These are phyloP conservation scores for Sturnira hondurensis DNA, from an alignment of 2,113 vertebrate species.

Conservation along the genomic window DNA sequence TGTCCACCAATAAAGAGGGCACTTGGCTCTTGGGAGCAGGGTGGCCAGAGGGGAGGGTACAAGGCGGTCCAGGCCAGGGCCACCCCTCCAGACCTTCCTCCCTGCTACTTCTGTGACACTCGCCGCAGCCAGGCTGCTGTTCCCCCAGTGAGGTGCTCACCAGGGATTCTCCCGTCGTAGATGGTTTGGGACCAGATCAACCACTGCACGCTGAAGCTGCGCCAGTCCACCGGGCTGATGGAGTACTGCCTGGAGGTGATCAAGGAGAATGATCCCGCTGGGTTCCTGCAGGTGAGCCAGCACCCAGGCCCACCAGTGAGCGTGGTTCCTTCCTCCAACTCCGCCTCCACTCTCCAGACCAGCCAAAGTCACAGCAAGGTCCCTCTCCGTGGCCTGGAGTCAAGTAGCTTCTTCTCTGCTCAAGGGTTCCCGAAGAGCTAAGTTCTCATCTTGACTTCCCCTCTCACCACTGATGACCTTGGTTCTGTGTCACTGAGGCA, in stretches of 20 bases:
- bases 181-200: conserved; percentile 99
- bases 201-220: conserved; percentile 96
- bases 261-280: conserved; percentile 96
- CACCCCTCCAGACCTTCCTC: neutral
- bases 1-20: neutral
- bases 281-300: conserved; percentile 93
- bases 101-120: neutral
- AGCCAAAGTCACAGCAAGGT: neutral
- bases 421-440: neutral
- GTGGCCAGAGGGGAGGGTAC: fast-evolving
- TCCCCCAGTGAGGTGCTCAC: neutral
- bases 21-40: neutral
- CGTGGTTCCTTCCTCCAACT: neutral
- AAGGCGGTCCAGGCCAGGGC: fast-evolving
- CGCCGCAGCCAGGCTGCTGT: fast-evolving
- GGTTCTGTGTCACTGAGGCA: neutral
- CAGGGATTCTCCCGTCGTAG: conserved; percentile 72
- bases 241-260: conserved; percentile 97
- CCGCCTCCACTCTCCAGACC: fast-evolving
- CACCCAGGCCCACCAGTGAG: too few relatives aligned
- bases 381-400: neutral
- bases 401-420: neutral
- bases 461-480: neutral
- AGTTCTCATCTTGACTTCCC: neutral
- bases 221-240: conserved; percentile 99